These are phyloP conservation scores for Orthonyx spaldingii DNA, from an alignment of 2,113 vertebrate species.

Conservation along the genomic window DNA sequence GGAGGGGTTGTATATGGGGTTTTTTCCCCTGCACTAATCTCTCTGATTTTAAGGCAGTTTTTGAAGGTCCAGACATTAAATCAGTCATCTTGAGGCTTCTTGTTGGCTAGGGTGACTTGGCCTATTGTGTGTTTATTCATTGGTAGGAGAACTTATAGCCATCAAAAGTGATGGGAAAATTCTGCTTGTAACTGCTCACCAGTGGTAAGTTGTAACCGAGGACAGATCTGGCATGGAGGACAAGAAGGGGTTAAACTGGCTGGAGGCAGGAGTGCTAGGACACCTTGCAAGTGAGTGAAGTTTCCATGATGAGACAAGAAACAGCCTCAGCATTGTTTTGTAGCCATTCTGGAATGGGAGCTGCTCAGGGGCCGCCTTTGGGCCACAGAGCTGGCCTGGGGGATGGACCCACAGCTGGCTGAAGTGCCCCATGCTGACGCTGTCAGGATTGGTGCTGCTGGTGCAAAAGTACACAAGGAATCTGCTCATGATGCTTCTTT, in stretches of 20 bases:
- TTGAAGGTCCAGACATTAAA: neutral
- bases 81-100: neutral
- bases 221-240: neutral
- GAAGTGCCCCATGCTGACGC: neutral
- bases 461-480: neutral
- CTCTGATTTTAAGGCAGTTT: neutral
- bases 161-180: neutral
- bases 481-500: neutral
- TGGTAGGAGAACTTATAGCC: neutral
- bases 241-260: neutral
- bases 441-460: neutral
- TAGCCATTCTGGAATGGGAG: neutral
- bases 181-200: neutral
- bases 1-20: rapidly evolving
- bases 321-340: neutral
- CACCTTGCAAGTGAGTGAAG: neutral
- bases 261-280: neutral
- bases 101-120: neutral
- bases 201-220: neutral
- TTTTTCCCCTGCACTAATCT: neutral
- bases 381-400: neutral
- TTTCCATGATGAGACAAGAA: neutral
- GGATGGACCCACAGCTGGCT: neutral
- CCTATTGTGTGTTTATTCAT: neutral
- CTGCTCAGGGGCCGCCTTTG: neutral